phyloP scores from a whole-genome alignment of 2,888 invertebrate species.

The Andrena marginata region DNA sequence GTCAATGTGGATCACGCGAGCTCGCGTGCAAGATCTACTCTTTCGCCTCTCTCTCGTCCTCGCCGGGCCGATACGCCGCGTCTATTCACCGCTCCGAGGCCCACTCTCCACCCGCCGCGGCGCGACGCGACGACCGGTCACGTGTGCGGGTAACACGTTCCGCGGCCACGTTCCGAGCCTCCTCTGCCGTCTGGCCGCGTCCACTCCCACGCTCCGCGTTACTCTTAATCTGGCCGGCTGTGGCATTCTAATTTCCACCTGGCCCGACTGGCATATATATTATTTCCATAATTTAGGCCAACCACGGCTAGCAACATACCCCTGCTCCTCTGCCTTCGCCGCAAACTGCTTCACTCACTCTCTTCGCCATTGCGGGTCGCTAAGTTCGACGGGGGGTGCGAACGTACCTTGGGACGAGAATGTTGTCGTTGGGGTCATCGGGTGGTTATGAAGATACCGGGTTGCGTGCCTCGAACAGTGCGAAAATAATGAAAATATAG shows the following conservation, averaged over 20 bases:
- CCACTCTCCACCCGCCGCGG: slow-evolving; percentile 16
- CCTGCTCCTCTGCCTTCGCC: slow-evolving; percentile 12
- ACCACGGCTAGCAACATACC: slow-evolving; percentile 17
- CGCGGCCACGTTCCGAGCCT: slow-evolving; percentile 12
- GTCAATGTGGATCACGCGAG: slow-evolving; percentile 81
- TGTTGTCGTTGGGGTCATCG: not conserved
- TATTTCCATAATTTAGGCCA: slow-evolving; percentile 70
- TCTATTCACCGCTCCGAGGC: slow-evolving; percentile 30
- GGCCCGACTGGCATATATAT: slow-evolving; percentile 49
- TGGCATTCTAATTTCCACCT: slow-evolving; percentile 75
- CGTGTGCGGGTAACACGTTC: slow-evolving; percentile 30
- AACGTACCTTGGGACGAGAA: not conserved
- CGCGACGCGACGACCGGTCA: slow-evolving; percentile 35
- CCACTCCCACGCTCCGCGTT: slow-evolving; percentile 71
- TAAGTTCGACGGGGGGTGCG: not conserved
- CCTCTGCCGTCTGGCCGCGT: slow-evolving; percentile 27
- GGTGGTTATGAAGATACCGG: not conserved
- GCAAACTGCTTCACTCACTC: slow-evolving; percentile 36
- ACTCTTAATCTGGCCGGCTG: slow-evolving; percentile 61
- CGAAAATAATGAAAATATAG: no score
- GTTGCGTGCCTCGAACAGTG: no score
- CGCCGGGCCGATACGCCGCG: slow-evolving; percentile 24
- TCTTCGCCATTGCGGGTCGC: slow-evolving; percentile 1
- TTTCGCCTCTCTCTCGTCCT: slow-evolving; percentile 40
- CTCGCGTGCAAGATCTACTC: slow-evolving; percentile 80